Evolutionary conservation across 2,888 invertebrate species (phyloP).

Genomic region (Sinhomidia bicolor): DNA sequence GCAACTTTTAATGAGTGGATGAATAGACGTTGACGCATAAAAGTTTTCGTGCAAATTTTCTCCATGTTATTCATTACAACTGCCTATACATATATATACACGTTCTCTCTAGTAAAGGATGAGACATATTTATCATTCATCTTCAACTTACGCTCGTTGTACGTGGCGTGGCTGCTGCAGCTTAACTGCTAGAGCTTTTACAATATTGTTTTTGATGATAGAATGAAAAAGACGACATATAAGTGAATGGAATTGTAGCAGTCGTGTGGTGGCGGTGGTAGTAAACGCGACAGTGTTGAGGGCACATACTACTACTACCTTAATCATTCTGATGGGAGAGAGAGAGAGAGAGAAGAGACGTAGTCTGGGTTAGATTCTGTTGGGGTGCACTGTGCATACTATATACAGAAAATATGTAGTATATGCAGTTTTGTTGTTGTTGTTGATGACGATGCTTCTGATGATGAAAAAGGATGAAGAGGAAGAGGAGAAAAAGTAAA

Average conservation of each 20-base stretch:
- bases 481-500: conserved; percentile 9
- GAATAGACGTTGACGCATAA: conserved; percentile 24
- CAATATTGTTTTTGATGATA: conserved; percentile 57
- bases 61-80: conserved; percentile 24
- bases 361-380: not conserved
- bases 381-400: not conserved
- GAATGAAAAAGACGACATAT: not conserved
- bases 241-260: conserved; percentile 53
- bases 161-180: not conserved
- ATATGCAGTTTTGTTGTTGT: not conserved
- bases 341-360: too few species aligned
- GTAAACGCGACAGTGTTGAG: conserved; percentile 8
- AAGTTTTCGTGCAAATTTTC: conserved; percentile 48
- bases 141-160: too few species aligned
- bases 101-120: conserved; percentile 7
- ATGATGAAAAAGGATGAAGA: conserved; percentile 57
- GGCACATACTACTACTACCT: conserved; percentile 34
- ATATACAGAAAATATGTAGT: not conserved
- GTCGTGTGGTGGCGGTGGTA: conserved; percentile 29
- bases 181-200: conserved; percentile 41
- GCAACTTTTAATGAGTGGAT: conserved; percentile 52
- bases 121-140: conserved; percentile 35
- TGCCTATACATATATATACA: too few species aligned
- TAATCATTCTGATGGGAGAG: conserved; percentile 65
- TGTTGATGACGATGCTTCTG: conserved; percentile 11